These are phyloP conservation scores for Mimumesa dahlbomi DNA, from an alignment of 2,888 invertebrate species.

Conservation along the genomic window DNA sequence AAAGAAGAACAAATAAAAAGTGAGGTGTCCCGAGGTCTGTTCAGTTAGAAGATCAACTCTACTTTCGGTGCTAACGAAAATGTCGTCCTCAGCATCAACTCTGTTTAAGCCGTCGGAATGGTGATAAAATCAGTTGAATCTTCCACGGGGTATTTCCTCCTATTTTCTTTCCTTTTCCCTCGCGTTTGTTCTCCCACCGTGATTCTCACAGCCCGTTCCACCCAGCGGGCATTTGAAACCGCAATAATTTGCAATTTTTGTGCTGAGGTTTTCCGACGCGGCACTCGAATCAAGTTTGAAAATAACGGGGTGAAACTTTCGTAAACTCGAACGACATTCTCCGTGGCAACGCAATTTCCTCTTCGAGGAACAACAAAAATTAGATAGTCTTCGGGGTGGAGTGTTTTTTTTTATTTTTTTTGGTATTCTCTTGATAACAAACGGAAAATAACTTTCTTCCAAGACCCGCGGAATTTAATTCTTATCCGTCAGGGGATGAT, in stretches of 20 bases:
- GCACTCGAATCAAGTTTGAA: conserved; percentile 16
- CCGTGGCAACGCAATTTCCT: no score
- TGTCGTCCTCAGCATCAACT: conserved; percentile 66
- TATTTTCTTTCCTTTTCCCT: conserved; percentile 6
- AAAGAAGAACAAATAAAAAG: neutral
- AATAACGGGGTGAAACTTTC: conserved; percentile 28
- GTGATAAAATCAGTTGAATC: conserved; percentile 62
- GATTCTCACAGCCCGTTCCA: no score
- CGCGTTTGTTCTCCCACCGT: conserved; percentile 10
- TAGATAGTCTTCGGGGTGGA: no score
- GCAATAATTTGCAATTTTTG: conserved; percentile 47
- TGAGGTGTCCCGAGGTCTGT: conserved; percentile 39
- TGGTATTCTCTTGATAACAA: no score
- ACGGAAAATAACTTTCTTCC: no score
- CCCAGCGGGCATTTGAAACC: conserved; percentile 16
- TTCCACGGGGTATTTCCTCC: conserved; percentile 13
- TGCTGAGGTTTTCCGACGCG: neutral
- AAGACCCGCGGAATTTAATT: no score
- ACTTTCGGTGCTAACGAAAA: conserved; percentile 59
- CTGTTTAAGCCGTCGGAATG: conserved; percentile 57
- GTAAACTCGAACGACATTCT: conserved; percentile 33
- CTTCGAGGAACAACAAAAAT: no score
- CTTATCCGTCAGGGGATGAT: no score
- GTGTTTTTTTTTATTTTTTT: no score
- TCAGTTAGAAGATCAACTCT: conserved; percentile 47